phyloP scores from a whole-genome alignment of 2,888 invertebrate species.

The Darwinula stevensoni region DNA sequence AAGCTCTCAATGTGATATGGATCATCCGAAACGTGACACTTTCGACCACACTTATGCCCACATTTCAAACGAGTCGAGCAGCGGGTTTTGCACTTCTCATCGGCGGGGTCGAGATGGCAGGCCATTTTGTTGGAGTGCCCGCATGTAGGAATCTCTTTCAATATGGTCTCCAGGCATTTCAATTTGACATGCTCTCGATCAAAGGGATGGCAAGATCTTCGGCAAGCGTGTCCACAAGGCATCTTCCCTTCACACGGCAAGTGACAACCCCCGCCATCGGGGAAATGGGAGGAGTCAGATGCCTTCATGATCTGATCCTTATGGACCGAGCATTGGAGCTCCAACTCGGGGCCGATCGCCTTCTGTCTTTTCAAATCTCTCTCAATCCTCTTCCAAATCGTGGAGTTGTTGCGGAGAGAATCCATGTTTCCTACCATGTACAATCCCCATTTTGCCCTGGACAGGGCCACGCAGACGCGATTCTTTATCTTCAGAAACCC shows the following conservation, averaged over 20 bases:
- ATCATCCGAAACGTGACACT: slow-evolving; percentile 28
- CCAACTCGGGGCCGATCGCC: slow-evolving; percentile 9
- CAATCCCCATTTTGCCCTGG: slow-evolving; percentile 35
- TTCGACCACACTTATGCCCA: slow-evolving; percentile 27
- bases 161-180: too few relatives aligned
- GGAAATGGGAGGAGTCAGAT: background rate
- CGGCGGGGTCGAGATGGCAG: too few relatives aligned
- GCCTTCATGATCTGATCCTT: slow-evolving; percentile 4
- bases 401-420: slow-evolving; percentile 11
- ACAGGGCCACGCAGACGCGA: slow-evolving; percentile 43
- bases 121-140: too few relatives aligned
- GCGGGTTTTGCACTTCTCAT: too few relatives aligned
- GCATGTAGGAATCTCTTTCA: too few relatives aligned
- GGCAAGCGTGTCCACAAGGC: too few relatives aligned
- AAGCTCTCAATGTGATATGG: slow-evolving; percentile 20
- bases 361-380: slow-evolving; percentile 8
- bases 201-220: too few relatives aligned
- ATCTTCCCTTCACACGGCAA: too few relatives aligned
- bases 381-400: slow-evolving; percentile 12
- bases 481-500: slow-evolving; percentile 38
- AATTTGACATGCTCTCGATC: too few relatives aligned
- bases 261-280: background rate
- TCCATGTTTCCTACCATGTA: slow-evolving; percentile 36
- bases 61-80: slow-evolving; percentile 25
- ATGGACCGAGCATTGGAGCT: slow-evolving; percentile 11